Percentiles rank a stretch among this genome's conserved stretches.
Conservation (phyloP, 2,797 vertebrate species). For the Sebastes iracundus region DNA sequence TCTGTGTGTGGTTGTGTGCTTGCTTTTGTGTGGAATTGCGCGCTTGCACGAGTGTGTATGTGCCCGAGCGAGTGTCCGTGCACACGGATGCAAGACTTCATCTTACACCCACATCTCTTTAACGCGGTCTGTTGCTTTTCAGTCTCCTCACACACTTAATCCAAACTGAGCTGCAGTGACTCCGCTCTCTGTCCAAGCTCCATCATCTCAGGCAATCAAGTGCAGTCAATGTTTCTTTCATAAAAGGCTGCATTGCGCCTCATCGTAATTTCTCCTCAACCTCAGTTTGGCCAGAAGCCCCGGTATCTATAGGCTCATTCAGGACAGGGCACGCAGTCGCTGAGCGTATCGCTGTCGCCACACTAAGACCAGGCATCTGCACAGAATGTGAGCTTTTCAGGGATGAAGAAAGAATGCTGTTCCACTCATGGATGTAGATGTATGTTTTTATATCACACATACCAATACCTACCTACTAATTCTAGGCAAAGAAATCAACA, state of each 20-base stretch:
- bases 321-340: conserved; percentile 27
- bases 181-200: conserved; percentile 53
- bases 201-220: conserved; percentile 61
- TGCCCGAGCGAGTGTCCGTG: neutral
- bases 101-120: neutral
- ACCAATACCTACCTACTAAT: neutral
- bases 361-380: conserved; percentile 26
- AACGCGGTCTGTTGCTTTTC: conserved; percentile 12
- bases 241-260: conserved; percentile 49
- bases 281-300: conserved; percentile 51
- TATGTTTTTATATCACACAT: neutral
- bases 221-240: conserved; percentile 72
- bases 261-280: conserved; percentile 58
- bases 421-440: neutral
- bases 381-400: conserved; percentile 14
- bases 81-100: neutral
- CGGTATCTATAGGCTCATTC: conserved; percentile 70
- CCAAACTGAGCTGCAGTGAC: conserved; percentile 34
- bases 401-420: conserved; percentile 24
- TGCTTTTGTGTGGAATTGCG: neutral
- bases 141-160: neutral
- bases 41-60: neutral
- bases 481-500: neutral
- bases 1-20: neutral
- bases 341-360: conserved; percentile 39